These are phyloP conservation scores for Sphenodon punctatus DNA, from an alignment of 2,797 vertebrate species.

Conservation along the genomic window DNA sequence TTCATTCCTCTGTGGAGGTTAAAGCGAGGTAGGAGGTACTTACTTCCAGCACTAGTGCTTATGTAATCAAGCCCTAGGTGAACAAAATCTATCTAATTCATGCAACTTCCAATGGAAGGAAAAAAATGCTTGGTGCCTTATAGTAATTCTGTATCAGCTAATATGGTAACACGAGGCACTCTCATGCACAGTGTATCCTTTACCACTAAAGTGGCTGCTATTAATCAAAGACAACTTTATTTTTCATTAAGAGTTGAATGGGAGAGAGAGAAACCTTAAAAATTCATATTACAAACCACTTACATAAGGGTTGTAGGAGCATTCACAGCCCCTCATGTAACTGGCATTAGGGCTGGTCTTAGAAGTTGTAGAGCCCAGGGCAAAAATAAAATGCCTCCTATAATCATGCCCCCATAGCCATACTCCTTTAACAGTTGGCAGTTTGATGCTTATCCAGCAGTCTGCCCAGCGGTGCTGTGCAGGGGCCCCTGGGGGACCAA, in stretches of 20 bases:
- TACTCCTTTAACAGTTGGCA: too few relatives aligned
- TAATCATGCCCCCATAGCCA: too few relatives aligned
- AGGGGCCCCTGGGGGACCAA: too few relatives aligned
- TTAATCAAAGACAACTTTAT: background rate
- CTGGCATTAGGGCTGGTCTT: too few relatives aligned
- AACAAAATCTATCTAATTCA: background rate
- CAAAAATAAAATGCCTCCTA: too few relatives aligned
- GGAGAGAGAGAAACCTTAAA: background rate
- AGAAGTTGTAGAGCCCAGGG: too few relatives aligned
- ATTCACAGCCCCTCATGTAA: background rate
- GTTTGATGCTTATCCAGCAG: too few relatives aligned
- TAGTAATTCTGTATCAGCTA: background rate
- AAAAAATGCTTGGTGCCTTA: background rate
- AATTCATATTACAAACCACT: background rate
- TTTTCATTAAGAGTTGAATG: background rate
- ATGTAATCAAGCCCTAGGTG: too few relatives aligned
- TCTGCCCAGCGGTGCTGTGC: too few relatives aligned
- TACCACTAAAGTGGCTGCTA: background rate
- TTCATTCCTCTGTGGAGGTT: too few relatives aligned
- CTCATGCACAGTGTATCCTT: background rate
- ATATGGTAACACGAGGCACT: background rate
- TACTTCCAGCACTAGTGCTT: too few relatives aligned
- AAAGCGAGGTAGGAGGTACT: too few relatives aligned
- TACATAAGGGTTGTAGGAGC: background rate
- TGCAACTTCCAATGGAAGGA: background rate